A percentile compares a stretch with the other conserved stretches of the same genome.
phyloP scores from a whole-genome alignment of 1,140 invertebrate genomes.

The Drosophila hydei region DNA sequence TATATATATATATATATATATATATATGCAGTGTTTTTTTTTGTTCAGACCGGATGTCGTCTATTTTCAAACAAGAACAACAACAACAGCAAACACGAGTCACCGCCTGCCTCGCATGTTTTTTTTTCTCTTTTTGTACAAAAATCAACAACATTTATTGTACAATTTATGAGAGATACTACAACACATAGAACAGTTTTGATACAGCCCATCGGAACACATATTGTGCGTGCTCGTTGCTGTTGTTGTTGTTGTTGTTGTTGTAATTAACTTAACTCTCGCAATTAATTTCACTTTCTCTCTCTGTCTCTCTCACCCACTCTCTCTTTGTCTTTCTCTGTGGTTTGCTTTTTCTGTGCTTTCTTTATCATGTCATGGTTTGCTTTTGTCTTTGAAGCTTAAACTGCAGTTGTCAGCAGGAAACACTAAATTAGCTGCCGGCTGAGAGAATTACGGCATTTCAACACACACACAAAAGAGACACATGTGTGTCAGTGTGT shows the following conservation, averaged over 20 bases:
- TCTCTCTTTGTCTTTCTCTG: conserved; percentile 1
- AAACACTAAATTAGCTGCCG: conserved; percentile 80
- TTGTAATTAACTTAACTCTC: conserved; percentile 56
- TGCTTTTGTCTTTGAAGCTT: conserved; percentile 50
- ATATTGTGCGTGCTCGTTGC: conserved; percentile 14
- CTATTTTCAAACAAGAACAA: conserved; percentile 77
- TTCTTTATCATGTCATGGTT: conserved; percentile 39
- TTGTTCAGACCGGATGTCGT: conserved; percentile 79
- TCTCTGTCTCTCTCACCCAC: conserved; percentile 12
- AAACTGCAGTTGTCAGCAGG: conserved; percentile 75
- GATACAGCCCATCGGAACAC: conserved; percentile 28
- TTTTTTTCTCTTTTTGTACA: conserved; percentile 11
- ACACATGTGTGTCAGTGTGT: conserved; percentile 38
- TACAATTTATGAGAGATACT: conserved; percentile 48
- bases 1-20: conserved; percentile 29
- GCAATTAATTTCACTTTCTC: conserved; percentile 29
- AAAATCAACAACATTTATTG: conserved; percentile 44
- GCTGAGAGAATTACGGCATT: conserved; percentile 71
- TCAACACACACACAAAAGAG: conserved; percentile 38
- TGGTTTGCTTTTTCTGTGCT: conserved; percentile 9
- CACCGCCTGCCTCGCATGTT: conserved; percentile 32
- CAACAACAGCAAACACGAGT: conserved; percentile 44
- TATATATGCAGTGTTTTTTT: background rate
- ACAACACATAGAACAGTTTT: conserved; percentile 52
- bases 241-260: conserved; percentile 14